Conservation (phyloP, 1,140 invertebrate genomes). For the Prorops nasuta region DNA sequence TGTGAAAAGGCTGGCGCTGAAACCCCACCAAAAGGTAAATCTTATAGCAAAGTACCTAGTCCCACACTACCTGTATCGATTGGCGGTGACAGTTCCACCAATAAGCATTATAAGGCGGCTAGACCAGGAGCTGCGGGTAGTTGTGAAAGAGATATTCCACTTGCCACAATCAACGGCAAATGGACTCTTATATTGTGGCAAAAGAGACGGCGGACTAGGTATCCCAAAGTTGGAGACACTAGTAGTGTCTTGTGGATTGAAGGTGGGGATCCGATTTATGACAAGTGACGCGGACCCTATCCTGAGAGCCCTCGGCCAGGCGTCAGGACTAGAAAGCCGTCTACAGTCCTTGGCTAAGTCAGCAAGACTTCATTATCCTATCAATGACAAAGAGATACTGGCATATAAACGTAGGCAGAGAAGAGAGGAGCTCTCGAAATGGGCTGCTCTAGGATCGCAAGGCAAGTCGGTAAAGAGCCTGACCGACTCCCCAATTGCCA, state of each 20-base stretch:
- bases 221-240: slow-evolving; percentile 3
- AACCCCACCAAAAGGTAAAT: background rate
- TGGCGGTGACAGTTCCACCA: background rate
- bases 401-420: background rate
- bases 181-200: background rate
- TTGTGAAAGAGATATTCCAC: background rate
- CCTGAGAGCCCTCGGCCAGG: background rate
- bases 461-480: slow-evolving; percentile 7
- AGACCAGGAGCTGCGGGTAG: background rate
- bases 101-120: background rate
- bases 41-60: background rate
- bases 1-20: background rate
- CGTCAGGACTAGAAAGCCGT: background rate
- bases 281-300: background rate
- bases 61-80: background rate
- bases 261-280: background rate
- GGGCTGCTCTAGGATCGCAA: background rate
- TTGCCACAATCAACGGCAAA: background rate
- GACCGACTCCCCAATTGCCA: slow-evolving; percentile 7
- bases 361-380: background rate
- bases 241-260: background rate
- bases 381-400: background rate
- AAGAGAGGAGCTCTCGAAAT: background rate
- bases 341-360: background rate
- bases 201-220: slow-evolving; percentile 5